Base-by-base conservation (phyloP, 2,797 vertebrate genomes). In the Serranus cabrilla region DNA sequence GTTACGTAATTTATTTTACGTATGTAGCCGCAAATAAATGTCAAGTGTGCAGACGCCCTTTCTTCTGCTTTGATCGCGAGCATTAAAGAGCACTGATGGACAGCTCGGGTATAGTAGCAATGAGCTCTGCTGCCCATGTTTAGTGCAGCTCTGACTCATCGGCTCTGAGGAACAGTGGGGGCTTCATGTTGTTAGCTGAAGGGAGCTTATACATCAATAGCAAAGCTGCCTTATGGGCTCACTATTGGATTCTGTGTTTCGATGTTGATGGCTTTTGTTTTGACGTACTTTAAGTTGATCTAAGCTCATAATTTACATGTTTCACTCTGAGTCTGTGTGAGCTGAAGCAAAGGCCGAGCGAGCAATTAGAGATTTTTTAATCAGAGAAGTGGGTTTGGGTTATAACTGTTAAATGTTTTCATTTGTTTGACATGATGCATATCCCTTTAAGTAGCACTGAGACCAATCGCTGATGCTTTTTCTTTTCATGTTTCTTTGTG, bases 211-310 rank as follows among this genome's bases (percentile, higher is more conserved):
- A 82, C 85, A 85, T 88, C 81, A 89, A 74, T 84, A 82, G 70
- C 73, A 77, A 34, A 74, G 52, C 79, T 46, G 66, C 66, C 74
- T 93, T 93, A 94, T 90, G 87, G 91, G 85, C 74, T 59, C 59
- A 61, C 77, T 87, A 80, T 85, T 81, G 86, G 75, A 85, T 86
- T 85, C 54, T 68, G 11, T 63, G 61, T 75, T 85, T 71, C 85
- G 72, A 86, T 81, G 77, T 54, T 52, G 61, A 71, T 47, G 47
- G 42, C 62, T 75, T 82, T 86, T 77, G 74, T 87, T 86, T 63
- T 80, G 54, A 78, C 37, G 11, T 21, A 39, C 31, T 77, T 65
- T 70, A 71, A 76, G 21, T 76, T 65, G 51, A 76, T 72, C 55
- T 50, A 8, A 74, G 18, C 51, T 47, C 46, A 40, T 66, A 4